Evolutionary conservation across 1,140 invertebrate species (phyloP).

Genomic region (Thaumatotibia leucotreta): DNA sequence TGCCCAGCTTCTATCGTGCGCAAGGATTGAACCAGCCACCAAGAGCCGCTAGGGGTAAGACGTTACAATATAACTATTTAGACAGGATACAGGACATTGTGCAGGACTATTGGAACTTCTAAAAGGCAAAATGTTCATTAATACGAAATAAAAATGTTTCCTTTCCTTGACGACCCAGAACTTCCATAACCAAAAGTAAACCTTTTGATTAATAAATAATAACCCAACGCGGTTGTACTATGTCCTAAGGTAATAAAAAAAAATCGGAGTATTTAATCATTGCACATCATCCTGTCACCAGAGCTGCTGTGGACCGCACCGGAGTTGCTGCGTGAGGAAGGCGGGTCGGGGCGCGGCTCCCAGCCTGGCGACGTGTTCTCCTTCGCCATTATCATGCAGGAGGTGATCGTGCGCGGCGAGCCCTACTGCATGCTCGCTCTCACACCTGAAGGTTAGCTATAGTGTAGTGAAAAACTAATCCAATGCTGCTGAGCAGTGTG

Average conservation of each 20-base stretch:
- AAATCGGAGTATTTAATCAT: too few species aligned
- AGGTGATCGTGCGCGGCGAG: conserved; percentile 90
- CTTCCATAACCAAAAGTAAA: too few species aligned
- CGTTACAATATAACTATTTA: neutral
- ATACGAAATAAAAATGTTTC: too few species aligned
- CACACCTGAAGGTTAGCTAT: conserved; percentile 85
- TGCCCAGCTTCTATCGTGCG: conserved; percentile 84
- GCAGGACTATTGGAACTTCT: too few species aligned
- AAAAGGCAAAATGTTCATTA: too few species aligned
- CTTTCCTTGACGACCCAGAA: too few species aligned
- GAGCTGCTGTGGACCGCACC: conserved; percentile 94
- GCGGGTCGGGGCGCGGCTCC: conserved; percentile 81
- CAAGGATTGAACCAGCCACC: conserved; percentile 82
- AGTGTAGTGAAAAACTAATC: neutral
- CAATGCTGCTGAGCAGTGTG: too few species aligned
- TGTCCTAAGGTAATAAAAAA: too few species aligned
- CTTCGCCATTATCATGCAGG: conserved; percentile 94
- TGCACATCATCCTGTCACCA: conserved; percentile 50
- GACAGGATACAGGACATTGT: too few species aligned
- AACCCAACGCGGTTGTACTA: too few species aligned
- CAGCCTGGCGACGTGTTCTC: conserved; percentile 93
- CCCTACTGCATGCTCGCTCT: conserved; percentile 93
- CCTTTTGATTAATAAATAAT: too few species aligned
- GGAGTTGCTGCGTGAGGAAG: conserved; percentile 85
- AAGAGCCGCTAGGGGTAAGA: conserved; percentile 81